These are phyloP conservation scores for Peucedramus taeniatus DNA, from an alignment of 2,113 vertebrate genomes.

Conservation along the genomic window DNA sequence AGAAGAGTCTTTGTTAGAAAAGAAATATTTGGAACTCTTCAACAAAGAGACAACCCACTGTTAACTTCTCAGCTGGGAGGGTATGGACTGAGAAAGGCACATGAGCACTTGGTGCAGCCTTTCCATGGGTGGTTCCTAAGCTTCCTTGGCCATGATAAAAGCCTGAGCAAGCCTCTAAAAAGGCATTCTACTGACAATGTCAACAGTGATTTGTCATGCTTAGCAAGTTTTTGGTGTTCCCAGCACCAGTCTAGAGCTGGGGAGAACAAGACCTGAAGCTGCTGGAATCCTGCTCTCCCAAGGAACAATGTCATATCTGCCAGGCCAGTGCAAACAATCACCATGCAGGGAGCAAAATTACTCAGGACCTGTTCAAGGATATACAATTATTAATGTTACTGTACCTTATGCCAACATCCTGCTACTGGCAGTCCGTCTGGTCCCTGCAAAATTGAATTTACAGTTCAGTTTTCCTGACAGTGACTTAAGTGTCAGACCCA, in stretches of 20 bases:
- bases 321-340: neutral
- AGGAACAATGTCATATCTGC: fast-evolving
- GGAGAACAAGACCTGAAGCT: neutral
- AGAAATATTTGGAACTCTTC: neutral
- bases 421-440: conserved; percentile 91
- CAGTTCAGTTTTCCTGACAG: neutral
- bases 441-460: conserved; percentile 76
- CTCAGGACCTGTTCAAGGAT: neutral
- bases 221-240: neutral
- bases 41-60: neutral
- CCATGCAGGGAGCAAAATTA: neutral
- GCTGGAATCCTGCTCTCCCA: neutral
- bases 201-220: neutral
- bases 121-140: neutral
- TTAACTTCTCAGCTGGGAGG: neutral
- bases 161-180: neutral
- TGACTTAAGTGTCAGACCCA: neutral
- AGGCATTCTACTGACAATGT: neutral
- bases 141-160: neutral
- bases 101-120: fast-evolving
- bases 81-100: neutral
- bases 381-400: neutral
- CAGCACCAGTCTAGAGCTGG: neutral
- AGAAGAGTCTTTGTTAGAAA: neutral
- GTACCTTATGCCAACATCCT: conserved; percentile 97